Conservation (phyloP, 2,888 invertebrate species). For the Leucophenga montana region DNA sequence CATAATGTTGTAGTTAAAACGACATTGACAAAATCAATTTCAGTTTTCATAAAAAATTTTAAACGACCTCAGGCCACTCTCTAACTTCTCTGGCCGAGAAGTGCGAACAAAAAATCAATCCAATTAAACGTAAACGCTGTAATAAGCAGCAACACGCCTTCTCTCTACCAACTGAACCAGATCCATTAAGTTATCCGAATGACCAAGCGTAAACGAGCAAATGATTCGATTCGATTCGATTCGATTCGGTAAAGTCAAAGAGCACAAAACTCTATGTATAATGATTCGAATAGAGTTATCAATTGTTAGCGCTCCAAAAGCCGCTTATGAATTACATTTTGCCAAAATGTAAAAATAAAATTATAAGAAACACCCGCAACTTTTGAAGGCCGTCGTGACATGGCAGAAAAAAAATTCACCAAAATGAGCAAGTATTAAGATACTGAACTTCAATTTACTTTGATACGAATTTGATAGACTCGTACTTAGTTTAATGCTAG, state of each 20-base stretch:
- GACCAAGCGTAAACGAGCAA: not conserved
- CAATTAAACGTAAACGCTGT: constrained; percentile 57
- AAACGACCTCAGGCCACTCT: not conserved
- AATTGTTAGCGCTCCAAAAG: not conserved
- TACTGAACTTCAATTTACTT: not conserved
- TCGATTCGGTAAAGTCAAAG: constrained; percentile 1
- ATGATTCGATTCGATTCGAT: not conserved
- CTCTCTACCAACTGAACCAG: constrained; percentile 33
- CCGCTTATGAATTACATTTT: not conserved
- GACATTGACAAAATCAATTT: constrained; percentile 37
- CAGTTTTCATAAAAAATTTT: constrained; percentile 1
- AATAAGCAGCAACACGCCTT: constrained; percentile 38
- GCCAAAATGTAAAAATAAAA: not conserved
- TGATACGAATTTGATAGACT: constrained; percentile 16
- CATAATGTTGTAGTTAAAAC: constrained; percentile 11
- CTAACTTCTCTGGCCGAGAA: not conserved
- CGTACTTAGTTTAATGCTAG: not conserved
- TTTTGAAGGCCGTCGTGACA: constrained; percentile 30
- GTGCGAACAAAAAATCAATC: constrained; percentile 48
- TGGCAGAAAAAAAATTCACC: constrained; percentile 16
- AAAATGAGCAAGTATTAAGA: not conserved
- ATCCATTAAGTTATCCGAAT: not conserved
- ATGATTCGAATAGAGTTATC: not conserved
- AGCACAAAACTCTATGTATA: not conserved
- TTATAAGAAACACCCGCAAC: constrained; percentile 23